These are phyloP conservation scores for Heterocephalus glaber DNA, from an alignment of 2,113 vertebrate species.

Conservation along the genomic window DNA sequence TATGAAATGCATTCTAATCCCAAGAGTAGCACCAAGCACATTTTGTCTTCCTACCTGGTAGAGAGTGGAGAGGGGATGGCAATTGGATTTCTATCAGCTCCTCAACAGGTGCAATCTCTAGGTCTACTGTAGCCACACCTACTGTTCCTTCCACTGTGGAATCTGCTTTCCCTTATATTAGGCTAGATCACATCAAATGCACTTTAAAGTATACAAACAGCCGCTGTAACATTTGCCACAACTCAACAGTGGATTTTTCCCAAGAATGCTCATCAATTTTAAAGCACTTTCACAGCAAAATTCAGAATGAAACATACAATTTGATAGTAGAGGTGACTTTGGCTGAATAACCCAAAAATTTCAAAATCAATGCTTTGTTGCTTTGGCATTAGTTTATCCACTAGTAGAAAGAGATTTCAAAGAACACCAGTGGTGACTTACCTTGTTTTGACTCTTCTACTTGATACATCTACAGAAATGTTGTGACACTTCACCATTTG, in stretches of 20 bases:
- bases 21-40: neutral
- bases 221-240: conserved; percentile 57
- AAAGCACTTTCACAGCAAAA: neutral
- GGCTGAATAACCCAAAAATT: neutral
- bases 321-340: neutral
- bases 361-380: neutral
- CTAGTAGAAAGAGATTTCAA: neutral
- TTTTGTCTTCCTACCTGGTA: neutral
- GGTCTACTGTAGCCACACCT: neutral
- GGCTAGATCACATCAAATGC: fast-evolving
- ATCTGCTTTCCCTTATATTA: neutral
- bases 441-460: neutral
- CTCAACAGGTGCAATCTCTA: neutral
- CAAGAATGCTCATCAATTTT: neutral
- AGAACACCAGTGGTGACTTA: neutral
- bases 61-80: no score
- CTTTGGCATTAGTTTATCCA: neutral
- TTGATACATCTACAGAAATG: neutral
- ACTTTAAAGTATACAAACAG: neutral
- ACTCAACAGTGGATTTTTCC: neutral
- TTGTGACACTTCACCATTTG: neutral
- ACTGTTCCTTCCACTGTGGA: neutral
- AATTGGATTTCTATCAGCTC: neutral
- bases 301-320: neutral
- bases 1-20: neutral